Base-by-base conservation (phyloP, 2,888 invertebrate species). In the Crematogaster levior region DNA sequence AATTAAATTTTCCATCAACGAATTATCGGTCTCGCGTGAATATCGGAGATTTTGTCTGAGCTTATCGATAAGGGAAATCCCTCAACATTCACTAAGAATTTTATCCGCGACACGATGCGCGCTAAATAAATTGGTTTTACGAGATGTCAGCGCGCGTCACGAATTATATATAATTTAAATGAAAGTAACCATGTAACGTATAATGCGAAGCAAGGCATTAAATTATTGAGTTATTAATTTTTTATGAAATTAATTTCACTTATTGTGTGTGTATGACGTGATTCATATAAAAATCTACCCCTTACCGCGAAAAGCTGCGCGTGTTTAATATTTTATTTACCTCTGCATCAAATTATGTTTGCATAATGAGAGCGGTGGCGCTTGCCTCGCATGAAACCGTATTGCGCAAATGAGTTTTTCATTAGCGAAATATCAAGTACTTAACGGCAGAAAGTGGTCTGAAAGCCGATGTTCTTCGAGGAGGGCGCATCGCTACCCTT, bases 261-360 rank as follows among this genome's bases (percentile, higher is more conserved):
- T 34, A 56, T 77, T 37, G 27, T 40, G 61, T 6, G 75, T 15
- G 6, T 18, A 43, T 37, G 53, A 40, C 24, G 27, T 21, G 56
- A 51, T 40, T 53, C 68, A 40, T 21, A 40, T 34, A 53, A 53
- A 43, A 56, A 51, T 56, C 40, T 46, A 30, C 53, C 12, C 24
- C 56, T 56, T 24, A 21, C 30, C 12, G 30, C 21, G n/a, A 56
- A 40, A 56, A 18, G 56, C 34, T 21, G 77, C 53, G 43, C 56
- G 4, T n/a, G n/a, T 6, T 79, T 79, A 79, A 79, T 79, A 70
- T 58, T 79, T 70, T 70, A 79, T 70, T 79, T 79, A 79, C 56
- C 30, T 58, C 77, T 24, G 77, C 70, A 43, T 79, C 77, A 70
- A 79, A 79, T 79, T 77, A 66, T 66, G 66, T 53, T 34, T 34